A percentile compares a stretch with the other conserved stretches of the same genome.
phyloP scores from a whole-genome alignment of 2,888 invertebrate species.

The Itoplectis maculator region DNA sequence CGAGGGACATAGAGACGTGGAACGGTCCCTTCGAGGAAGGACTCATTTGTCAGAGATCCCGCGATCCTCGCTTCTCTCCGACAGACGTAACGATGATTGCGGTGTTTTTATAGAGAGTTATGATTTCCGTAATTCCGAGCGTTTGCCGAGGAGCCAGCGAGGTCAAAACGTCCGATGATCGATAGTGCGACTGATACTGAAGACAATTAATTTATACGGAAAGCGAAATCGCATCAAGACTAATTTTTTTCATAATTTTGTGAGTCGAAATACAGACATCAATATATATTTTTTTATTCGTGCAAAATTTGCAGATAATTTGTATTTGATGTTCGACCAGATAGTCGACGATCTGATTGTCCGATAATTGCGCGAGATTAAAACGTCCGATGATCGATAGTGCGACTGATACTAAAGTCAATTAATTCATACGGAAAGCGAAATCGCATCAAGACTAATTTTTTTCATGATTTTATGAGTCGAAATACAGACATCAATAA shows the following conservation, averaged over 20 bases:
- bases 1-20: constrained; percentile 8
- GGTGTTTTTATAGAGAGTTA: constrained; percentile 5
- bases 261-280: too few relatives aligned
- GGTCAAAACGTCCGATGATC: not conserved
- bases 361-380: not conserved
- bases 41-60: constrained; percentile 38
- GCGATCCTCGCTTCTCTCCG: not conserved
- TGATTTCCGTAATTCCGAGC: not conserved
- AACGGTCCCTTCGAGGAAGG: not conserved
- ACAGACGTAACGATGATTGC: not conserved
- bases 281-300: too few relatives aligned
- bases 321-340: too few relatives aligned
- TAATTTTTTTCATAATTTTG: too few relatives aligned
- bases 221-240: too few relatives aligned
- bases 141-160: not conserved
- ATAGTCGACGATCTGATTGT: not conserved
- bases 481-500: too few relatives aligned
- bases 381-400: not conserved
- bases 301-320: too few relatives aligned
- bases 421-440: too few relatives aligned
- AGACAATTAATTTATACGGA: not conserved
- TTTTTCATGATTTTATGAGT: too few relatives aligned
- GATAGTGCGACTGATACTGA: not conserved
- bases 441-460: too few relatives aligned
- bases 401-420: too few relatives aligned